Evolutionary conservation across 2,888 invertebrate species (phyloP).

Genomic region (Baccha elongata): DNA sequence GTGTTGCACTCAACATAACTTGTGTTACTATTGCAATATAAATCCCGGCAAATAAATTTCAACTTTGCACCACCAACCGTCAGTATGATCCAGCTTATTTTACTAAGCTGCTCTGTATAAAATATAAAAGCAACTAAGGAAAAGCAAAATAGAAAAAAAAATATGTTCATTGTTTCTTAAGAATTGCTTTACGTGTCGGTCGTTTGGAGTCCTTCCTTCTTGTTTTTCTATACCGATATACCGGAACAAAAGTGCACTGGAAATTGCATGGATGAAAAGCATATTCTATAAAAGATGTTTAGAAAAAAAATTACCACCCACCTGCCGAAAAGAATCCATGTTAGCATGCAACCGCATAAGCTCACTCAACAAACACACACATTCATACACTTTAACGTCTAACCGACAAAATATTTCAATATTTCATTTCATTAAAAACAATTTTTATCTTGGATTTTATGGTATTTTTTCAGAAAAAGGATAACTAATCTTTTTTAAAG

Average conservation of each 20-base stretch:
- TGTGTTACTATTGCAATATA: constrained; percentile 43
- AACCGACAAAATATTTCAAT: constrained; percentile 5
- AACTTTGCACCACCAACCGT: constrained; percentile 19
- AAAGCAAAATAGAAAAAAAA: neutral
- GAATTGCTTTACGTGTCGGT: constrained; percentile 37
- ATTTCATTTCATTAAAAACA: constrained; percentile 23
- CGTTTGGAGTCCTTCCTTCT: constrained; percentile 2
- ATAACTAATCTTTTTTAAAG: constrained; percentile 40
- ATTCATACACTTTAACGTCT: neutral
- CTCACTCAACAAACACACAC: constrained; percentile 10
- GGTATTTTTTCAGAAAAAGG: constrained; percentile 1
- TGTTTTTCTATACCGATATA: constrained; percentile 1
- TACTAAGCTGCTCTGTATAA: constrained; percentile 4
- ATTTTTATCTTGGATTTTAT: constrained; percentile 20
- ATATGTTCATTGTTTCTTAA: constrained; percentile 34
- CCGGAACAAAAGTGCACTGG: constrained; percentile 27
- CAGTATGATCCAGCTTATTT: constrained; percentile 29
- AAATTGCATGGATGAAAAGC: constrained; percentile 15
- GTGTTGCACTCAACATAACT: constrained; percentile 58
- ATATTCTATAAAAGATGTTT: neutral
- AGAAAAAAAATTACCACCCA: constrained; percentile 17
- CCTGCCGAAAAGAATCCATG: constrained; percentile 21
- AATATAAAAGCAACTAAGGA: neutral
- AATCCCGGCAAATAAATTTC: constrained; percentile 51
- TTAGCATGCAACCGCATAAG: constrained; percentile 27